Evolutionary conservation across 2,113 vertebrate species (phyloP), one percentile per base, ranked within the genome.

Genomic region (Myotis lucifugus): DNA sequence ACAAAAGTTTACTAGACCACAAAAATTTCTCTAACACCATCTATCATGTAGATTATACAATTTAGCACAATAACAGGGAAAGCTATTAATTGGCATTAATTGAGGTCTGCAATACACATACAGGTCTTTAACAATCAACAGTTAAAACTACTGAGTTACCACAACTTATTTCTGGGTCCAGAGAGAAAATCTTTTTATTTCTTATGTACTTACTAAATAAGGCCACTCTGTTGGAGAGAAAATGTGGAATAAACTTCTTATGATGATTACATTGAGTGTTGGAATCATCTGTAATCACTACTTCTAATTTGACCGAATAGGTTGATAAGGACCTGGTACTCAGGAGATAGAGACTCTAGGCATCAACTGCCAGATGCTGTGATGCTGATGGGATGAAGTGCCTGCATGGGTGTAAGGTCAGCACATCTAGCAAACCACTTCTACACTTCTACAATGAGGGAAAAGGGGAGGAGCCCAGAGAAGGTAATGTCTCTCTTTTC

Each of bases 151-250:
- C 46, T 69, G 42, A 23, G 85, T 72, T 85, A 88, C 83, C 67
- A 56, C 95, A 76, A 86, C 67, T 94, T 91, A 94, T 91, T 91
- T 94, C 93, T 96, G 87, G 56, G 37, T 77, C 72, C 70, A 46
- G 27, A 81, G 37, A 8, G 23, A 85, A 87, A 97, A 23, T 42
- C n/a, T 93, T 74, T 82, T 94, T 78, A 85, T 94, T 86, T 95
- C 73, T 94, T 87, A 52, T 56, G 81, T 82, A 67, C 40, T 95
- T 78, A 70, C 72, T 91, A 87, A 95, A 96, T 29, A 56, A 48
- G 76, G 59, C 15, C 76, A 27, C 61, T 85, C 46, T 72, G 42
- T 46, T 54, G 32, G 66, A 93, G 23, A 69, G 76, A 86, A 96
- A 73, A 84, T 42, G 37, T 0, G 37, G 29, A 32, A 18, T 50